Evolutionary conservation across 1,140 invertebrate species (phyloP).

Genomic region (Sweltsa coloradensis): DNA sequence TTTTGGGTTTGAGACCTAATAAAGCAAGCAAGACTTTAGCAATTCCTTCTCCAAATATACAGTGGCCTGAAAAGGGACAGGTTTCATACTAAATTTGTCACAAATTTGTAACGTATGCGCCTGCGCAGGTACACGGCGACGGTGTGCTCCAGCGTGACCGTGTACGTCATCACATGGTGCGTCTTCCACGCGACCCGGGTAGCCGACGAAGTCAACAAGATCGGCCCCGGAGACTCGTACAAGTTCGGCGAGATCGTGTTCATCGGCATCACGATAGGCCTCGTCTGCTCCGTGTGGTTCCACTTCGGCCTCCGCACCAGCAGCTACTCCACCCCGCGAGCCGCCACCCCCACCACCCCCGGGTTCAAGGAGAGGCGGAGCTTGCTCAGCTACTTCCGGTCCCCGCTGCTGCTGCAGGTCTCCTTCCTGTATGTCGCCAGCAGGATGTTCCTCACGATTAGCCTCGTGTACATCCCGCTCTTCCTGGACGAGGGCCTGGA

Average conservation of each 20-base stretch:
- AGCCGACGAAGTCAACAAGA: slow-evolving; percentile 29
- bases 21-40: no score
- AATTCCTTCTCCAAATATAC: no score
- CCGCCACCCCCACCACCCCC: background rate
- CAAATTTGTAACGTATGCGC: no score
- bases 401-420: slow-evolving; percentile 31
- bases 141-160: slow-evolving; percentile 60
- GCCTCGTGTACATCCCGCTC: slow-evolving; percentile 74
- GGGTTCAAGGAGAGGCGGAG: background rate
- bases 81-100: no score
- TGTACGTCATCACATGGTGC: slow-evolving; percentile 66
- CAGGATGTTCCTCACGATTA: slow-evolving; percentile 69
- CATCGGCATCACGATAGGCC: slow-evolving; percentile 38
- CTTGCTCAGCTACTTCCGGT: slow-evolving; percentile 24
- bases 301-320: slow-evolving; percentile 28
- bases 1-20: no score
- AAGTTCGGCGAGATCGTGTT: slow-evolving; percentile 56
- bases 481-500: slow-evolving; percentile 66
- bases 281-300: slow-evolving; percentile 41
- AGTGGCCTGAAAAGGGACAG: no score
- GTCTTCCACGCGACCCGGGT: slow-evolving; percentile 42
- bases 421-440: slow-evolving; percentile 64
- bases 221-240: slow-evolving; percentile 53
- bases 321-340: background rate
- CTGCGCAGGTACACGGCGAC: slow-evolving; percentile 65